Evolutionary conservation across 2,888 invertebrate genomes (phyloP).

Genomic region (Machimus atricapillus): DNA sequence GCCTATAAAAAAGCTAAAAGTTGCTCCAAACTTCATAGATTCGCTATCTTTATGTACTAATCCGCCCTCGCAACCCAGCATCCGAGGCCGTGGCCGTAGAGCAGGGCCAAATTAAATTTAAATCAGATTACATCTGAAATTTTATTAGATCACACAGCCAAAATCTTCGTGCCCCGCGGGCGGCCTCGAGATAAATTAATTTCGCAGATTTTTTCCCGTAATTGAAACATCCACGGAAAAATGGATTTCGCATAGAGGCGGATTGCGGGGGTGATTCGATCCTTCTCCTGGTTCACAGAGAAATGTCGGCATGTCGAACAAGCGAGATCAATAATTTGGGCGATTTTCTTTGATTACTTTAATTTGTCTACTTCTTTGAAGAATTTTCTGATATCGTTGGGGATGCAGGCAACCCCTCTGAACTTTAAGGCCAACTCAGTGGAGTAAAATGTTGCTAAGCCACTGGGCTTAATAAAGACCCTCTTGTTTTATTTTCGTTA

Average conservation of each 20-base stretch:
- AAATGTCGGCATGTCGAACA: not conserved
- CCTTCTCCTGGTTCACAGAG: not conserved
- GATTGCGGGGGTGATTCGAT: not conserved
- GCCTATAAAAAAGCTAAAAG: not conserved
- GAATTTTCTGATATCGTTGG: not conserved
- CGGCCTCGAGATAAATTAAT: constrained; percentile 17
- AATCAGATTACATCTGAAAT: constrained; percentile 23
- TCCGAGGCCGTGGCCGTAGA: not conserved
- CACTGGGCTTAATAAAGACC: not conserved
- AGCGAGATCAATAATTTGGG: not conserved
- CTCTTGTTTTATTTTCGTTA: not conserved
- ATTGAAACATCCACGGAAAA: constrained; percentile 9
- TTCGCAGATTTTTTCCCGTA: constrained; percentile 6
- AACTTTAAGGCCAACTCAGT: not conserved
- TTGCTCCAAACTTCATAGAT: constrained; percentile 3
- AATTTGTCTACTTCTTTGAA: not conserved
- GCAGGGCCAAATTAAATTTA: constrained; percentile 18
- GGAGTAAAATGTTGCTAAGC: not conserved
- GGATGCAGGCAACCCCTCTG: not conserved
- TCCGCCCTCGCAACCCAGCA: not conserved
- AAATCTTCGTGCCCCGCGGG: not conserved
- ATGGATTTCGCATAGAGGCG: not conserved
- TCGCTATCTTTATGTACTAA: constrained; percentile 20
- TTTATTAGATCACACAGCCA: not conserved
- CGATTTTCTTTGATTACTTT: not conserved